Base-by-base conservation (phyloP, 2,888 invertebrate genomes). In the Leptarthrus brevirostris region DNA sequence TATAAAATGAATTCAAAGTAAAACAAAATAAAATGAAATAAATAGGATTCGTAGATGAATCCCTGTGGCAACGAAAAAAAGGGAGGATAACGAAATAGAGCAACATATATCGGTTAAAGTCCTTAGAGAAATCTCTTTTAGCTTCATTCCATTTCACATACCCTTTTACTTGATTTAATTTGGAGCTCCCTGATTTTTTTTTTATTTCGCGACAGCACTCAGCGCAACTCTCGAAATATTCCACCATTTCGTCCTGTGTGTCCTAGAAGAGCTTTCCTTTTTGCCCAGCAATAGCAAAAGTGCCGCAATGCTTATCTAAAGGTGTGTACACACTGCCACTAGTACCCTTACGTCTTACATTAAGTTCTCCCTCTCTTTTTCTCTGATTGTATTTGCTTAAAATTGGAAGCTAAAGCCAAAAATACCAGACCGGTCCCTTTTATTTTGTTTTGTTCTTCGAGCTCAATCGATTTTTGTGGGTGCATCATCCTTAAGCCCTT, bases 321-420 rank as follows among this genome's bases (percentile, higher is more conserved):
- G 53, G 22, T 20, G 14, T 53, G 20, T 20, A 20, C 20, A 22
- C 8, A 18, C 20, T 14, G 16, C 18, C 14, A 18, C 53, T 53
- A 6, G 8, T 22, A 6, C 20, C 8, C 53, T n/a, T 5, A 20
- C 22, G 3, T 53, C 53, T 53, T 53, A 53, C 53, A 22, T 53
- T 53, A 53, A 22, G 22, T 53, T 44, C n/a, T n/a, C n/a, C n/a
- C n/a, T n/a, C n/a, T n/a, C n/a, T 53, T 16, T 44, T 53, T 20
- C 53, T 22, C 53, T 53, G 53, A 53, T 53, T 53, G 53, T 53
- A 53, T 53, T 53, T 53, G 53, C 53, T 53, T 53, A 53, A 53
- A 53, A 53, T 53, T 53, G 53, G 20, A 53, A 53, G 22, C 53
- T 53, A 30, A 30, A 30, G 53, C 53, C 16, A 53, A 53, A 22